Base-by-base conservation (phyloP, 2,113 vertebrate species). In the Scophthalmus maximus region DNA sequence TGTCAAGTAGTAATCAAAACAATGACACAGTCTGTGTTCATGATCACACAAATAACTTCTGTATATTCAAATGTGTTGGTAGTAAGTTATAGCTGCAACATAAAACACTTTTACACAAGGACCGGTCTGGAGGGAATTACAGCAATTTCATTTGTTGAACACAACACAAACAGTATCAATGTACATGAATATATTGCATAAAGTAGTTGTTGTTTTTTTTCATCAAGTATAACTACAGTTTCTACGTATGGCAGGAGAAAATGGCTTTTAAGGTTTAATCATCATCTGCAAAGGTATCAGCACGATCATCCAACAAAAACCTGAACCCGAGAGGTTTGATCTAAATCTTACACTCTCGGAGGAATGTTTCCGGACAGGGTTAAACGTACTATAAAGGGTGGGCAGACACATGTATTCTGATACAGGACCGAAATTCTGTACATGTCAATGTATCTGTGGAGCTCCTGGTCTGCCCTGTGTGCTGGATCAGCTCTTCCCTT, bases 181-280 rank as follows among this genome's bases (percentile, higher is more conserved):
- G 64, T 26, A 81, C 77, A 79, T 18, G 18, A 53, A 78, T 75
- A 81, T 89, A 86, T 89, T 91, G 88, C 91, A 89, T 91, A 90
- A 91, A 50, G 82, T 67, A 17, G 44, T 47, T 26, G 5, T 59
- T 8, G 15, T 18, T 20, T 73, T 57, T 15, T 44, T 30, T 78
- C 18, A 40, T 91, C 84, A 89, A 86, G 85, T 91, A 81, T 83
- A 49, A 80, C 79, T 85, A 88, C 59, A 81, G 84, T 81, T 66
- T 85, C 82, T 80, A 79, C 86, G 67, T 27, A 68, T 49, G 57
- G 68, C 72, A 79, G 81, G 62, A 79, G 34, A 77, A n/a, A 80
- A 92, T 92, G 91, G 92, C 90, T 93, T 93, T 64, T 81, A 64
- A 63, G 69, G 78, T 75, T 60, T 58, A 44, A 68, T 71, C 63